Percentiles rank a stretch among this genome's conserved stretches.
Evolutionary conservation across 2,888 invertebrate species (phyloP).

Genomic region (Hirtodrosophila alboralis): DNA sequence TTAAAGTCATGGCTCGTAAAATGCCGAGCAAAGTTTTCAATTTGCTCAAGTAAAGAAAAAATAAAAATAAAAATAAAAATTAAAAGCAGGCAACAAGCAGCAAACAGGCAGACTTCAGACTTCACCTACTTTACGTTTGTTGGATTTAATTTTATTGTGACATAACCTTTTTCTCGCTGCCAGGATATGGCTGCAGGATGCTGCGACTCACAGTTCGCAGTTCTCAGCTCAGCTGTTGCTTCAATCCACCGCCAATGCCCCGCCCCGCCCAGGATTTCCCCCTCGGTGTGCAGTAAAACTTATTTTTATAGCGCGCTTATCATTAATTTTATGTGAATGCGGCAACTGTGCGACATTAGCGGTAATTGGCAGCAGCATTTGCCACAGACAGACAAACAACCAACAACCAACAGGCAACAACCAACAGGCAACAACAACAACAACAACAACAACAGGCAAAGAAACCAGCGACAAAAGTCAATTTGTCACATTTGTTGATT

Average conservation of each 20-base stretch:
- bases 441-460: constrained; percentile 10
- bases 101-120: constrained; percentile 18
- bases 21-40: constrained; percentile 66
- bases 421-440: constrained; percentile 25
- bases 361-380: constrained; percentile 70
- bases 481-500: constrained; percentile 61
- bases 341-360: constrained; percentile 78
- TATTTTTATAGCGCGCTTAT: constrained; percentile 77
- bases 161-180: constrained; percentile 69
- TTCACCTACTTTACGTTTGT: constrained; percentile 75
- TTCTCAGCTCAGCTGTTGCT: constrained; percentile 52
- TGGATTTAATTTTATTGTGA: constrained; percentile 78
- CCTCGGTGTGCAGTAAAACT: constrained; percentile 68
- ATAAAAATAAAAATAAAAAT: not conserved
- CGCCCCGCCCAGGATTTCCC: not conserved
- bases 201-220: not conserved
- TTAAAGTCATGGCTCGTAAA: constrained; percentile 44
- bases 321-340: constrained; percentile 78
- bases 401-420: constrained; percentile 6
- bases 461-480: constrained; percentile 52
- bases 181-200: constrained; percentile 30
- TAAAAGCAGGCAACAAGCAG: not conserved
- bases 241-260: too few relatives aligned
- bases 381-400: constrained; percentile 11
- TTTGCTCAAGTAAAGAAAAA: constrained; percentile 39